Evolutionary conservation across 2,113 vertebrate genomes (phyloP).

Genomic region (Agapornis roseicollis): DNA sequence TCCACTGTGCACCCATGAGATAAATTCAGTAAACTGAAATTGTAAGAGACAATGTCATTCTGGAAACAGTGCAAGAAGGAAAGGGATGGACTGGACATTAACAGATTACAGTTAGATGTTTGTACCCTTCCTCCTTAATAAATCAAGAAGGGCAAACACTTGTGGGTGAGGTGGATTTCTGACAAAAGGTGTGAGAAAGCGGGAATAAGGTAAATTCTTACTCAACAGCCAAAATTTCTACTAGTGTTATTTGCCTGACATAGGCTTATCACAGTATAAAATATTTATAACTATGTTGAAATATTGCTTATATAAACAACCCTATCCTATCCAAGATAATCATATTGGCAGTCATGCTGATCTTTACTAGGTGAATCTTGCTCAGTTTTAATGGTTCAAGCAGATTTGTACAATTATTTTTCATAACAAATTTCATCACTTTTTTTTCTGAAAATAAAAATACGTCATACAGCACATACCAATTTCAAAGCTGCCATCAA

Average conservation of each 20-base stretch:
- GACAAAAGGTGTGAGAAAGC: neutral
- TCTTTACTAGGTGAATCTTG: neutral
- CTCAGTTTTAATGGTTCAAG: neutral
- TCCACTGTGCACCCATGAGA: neutral
- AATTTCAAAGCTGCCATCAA: conserved; percentile 95
- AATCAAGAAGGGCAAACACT: neutral
- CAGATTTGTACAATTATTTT: neutral
- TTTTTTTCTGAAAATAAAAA: neutral
- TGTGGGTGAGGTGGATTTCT: neutral
- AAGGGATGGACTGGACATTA: neutral
- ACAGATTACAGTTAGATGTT: neutral
- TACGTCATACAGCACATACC: conserved; percentile 75
- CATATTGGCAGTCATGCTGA: neutral
- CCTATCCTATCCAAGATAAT: neutral
- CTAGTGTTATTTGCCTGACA: neutral
- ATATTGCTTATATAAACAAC: neutral
- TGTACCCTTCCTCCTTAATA: neutral
- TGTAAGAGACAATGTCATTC: neutral
- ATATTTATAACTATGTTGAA: neutral
- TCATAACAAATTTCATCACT: neutral
- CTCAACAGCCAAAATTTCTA: neutral
- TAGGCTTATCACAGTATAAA: neutral
- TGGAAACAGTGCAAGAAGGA: neutral
- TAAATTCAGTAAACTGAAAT: neutral
- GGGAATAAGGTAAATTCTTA: neutral